Evolutionary conservation across 2,113 vertebrate species (phyloP).

Genomic region (Spea multiplicata): DNA sequence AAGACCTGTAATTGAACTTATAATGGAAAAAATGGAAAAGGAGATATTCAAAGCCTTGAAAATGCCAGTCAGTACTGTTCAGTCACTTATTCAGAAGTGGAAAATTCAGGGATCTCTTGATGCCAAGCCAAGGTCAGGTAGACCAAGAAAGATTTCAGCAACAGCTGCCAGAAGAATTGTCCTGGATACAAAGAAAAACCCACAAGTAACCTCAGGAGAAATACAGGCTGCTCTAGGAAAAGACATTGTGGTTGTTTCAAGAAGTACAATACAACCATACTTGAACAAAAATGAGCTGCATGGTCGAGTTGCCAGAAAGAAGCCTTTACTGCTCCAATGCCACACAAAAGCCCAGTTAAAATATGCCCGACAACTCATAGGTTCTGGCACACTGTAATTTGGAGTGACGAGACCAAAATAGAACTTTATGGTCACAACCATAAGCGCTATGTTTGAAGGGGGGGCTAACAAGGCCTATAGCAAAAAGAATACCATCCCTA

Average conservation of each 20-base stretch:
- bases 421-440: not conserved
- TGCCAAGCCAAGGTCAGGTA: not conserved
- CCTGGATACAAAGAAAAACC: not conserved
- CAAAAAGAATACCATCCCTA: conserved; percentile 3
- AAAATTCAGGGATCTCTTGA: not conserved
- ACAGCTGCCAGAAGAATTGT: not conserved
- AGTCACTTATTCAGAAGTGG: not conserved
- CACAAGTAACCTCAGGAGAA: not conserved
- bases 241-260: too few species aligned
- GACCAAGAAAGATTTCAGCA: not conserved
- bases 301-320: not conserved
- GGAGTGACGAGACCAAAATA: conserved; percentile 2
- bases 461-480: not conserved
- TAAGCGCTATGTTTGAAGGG: not conserved
- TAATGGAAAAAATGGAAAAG: not conserved
- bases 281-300: conserved; percentile 5
- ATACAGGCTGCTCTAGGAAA: too few species aligned
- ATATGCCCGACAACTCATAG: not conserved
- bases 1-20: not conserved
- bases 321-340: too few species aligned
- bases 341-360: not conserved
- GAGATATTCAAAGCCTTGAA: not conserved
- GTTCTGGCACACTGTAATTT: conserved; percentile 5
- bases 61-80: not conserved
- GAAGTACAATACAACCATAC: too few species aligned